Evolutionary conservation across 2,888 invertebrate genomes (phyloP).

Genomic region (Nomada ruficornis): DNA sequence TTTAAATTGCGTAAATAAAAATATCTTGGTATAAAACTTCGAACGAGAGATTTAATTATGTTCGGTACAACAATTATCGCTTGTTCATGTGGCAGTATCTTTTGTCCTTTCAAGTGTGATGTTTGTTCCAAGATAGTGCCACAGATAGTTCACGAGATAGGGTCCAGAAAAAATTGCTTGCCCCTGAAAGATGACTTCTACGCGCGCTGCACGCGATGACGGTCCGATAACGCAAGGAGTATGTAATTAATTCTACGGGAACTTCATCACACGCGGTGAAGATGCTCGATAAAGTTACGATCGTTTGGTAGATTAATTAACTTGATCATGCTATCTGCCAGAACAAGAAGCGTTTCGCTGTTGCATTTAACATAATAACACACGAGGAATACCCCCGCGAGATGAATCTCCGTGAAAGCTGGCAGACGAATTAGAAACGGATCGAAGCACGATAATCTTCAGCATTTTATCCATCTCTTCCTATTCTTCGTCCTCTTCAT

Average conservation of each 20-base stretch:
- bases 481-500: constrained; percentile 20
- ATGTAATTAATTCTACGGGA: background rate
- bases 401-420: constrained; percentile 36
- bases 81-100: background rate
- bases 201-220: background rate
- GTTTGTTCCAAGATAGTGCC: too few species aligned
- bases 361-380: background rate
- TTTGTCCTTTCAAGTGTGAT: too few species aligned
- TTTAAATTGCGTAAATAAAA: too few species aligned
- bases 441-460: constrained; percentile 28
- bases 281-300: background rate
- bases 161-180: too few species aligned
- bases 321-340: background rate
- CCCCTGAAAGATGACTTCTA: too few species aligned
- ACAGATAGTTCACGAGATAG: too few species aligned
- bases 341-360: background rate
- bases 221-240: background rate
- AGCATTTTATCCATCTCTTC: constrained; percentile 27
- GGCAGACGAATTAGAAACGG: background rate
- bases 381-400: background rate
- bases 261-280: background rate
- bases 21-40: too few species aligned
- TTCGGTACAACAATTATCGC: background rate
- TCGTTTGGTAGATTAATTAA: background rate
- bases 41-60: too few species aligned